phyloP scores from a whole-genome alignment of 2,113 vertebrate species.

The Noctilio leporinus region DNA sequence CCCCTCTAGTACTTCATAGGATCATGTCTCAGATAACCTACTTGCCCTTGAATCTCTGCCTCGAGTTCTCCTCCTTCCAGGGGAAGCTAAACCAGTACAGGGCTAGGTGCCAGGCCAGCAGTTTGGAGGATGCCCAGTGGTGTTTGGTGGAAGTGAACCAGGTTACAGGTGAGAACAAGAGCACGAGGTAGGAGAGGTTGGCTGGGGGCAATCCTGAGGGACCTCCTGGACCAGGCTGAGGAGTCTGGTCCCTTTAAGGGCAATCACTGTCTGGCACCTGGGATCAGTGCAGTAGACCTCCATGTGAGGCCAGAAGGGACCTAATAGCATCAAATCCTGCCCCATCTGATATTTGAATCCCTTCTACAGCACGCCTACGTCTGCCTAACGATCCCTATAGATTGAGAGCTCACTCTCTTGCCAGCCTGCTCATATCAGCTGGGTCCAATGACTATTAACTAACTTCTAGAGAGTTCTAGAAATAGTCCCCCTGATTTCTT shows the following conservation, averaged over 20 bases:
- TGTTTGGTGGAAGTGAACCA: background rate
- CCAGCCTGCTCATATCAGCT: background rate
- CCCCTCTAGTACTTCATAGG: background rate
- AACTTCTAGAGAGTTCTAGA: slow-evolving; percentile 33
- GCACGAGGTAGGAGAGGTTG: background rate
- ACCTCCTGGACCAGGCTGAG: background rate
- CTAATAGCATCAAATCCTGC: background rate
- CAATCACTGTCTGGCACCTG: background rate
- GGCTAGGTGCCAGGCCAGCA: background rate
- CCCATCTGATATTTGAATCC: background rate
- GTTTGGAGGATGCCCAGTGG: background rate
- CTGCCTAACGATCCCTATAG: background rate
- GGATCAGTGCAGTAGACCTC: background rate
- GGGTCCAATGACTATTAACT: background rate
- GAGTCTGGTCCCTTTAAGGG: background rate
- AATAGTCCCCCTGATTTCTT: background rate
- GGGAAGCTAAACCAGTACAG: background rate
- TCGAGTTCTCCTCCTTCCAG: background rate
- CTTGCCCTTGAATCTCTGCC: background rate
- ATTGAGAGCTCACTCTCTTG: background rate
- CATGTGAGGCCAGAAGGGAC: background rate
- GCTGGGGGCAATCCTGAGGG: background rate
- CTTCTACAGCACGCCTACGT: background rate
- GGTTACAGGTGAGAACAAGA: background rate
- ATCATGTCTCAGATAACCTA: background rate